Evolutionary conservation across 2,797 vertebrate genomes (phyloP).

Genomic region (Merluccius polli): DNA sequence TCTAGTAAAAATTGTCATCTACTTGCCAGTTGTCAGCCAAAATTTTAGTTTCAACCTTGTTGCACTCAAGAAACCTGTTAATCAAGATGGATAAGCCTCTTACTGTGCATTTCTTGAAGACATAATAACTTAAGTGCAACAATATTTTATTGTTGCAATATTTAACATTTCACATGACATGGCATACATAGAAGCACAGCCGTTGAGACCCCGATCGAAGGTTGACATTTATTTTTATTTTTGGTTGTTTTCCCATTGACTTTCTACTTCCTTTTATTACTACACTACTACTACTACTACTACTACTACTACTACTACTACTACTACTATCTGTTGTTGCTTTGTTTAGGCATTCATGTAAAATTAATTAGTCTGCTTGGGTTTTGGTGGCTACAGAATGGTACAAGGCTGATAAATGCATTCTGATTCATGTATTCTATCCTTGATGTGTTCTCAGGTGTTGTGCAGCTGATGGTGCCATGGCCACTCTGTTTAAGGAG

Average conservation of each 20-base stretch:
- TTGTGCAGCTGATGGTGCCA: background rate
- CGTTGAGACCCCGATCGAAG: no score
- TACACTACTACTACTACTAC: background rate
- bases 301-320: background rate
- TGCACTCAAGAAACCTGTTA: background rate
- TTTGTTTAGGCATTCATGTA: background rate
- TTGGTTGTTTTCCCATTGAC: background rate
- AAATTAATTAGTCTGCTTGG: background rate
- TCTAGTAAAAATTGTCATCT: no score
- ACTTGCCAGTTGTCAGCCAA: no score
- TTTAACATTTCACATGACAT: background rate
- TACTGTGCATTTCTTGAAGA: no score
- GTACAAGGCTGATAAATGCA: background rate
- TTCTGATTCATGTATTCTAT: background rate
- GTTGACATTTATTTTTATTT: no score
- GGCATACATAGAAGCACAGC: no score
- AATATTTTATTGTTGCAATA: background rate
- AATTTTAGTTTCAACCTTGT: no score
- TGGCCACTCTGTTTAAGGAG: conserved; percentile 42
- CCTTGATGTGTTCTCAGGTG: background rate
- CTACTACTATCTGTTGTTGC: background rate
- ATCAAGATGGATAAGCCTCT: background rate
- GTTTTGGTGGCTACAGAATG: background rate
- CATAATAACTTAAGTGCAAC: background rate
- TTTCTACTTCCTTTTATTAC: background rate